phyloP scores from a whole-genome alignment of 2,888 invertebrate species.

The Hartigia nigra region DNA sequence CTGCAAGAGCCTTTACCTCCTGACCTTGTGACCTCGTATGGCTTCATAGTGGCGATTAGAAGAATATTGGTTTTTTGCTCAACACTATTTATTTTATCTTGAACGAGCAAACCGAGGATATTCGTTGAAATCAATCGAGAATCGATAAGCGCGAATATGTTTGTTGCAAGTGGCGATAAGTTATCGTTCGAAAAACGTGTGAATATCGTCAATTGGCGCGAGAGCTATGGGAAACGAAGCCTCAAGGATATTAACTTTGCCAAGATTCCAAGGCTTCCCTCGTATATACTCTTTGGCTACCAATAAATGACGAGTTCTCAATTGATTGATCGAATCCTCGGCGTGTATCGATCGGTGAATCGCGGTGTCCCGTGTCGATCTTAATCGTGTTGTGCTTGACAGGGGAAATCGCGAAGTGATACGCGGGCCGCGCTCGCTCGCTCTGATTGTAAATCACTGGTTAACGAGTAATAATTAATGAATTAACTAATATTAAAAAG shows the following conservation, averaged over 20 bases:
- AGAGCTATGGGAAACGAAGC: background rate
- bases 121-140: background rate
- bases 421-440: conserved; percentile 8
- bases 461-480: conserved; percentile 32
- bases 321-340: background rate
- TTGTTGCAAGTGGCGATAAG: background rate
- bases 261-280: background rate
- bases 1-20: background rate
- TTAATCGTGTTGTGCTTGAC: conserved; percentile 34
- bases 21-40: background rate
- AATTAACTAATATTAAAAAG: conserved; percentile 37
- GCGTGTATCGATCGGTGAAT: conserved; percentile 3
- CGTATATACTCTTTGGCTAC: background rate
- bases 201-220: background rate
- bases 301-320: background rate
- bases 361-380: conserved; percentile 35
- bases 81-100: conserved; percentile 47
- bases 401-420: conserved; percentile 38
- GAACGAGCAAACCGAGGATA: conserved; percentile 4
- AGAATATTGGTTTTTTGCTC: conserved; percentile 44
- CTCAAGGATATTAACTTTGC: background rate
- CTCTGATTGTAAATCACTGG: conserved; percentile 32
- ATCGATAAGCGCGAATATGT: background rate
- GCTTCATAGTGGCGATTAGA: conserved; percentile 2
- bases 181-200: background rate